These are phyloP conservation scores for Arnoldichthys spilopterus DNA, from an alignment of 2,797 vertebrate species.

Conservation along the genomic window DNA sequence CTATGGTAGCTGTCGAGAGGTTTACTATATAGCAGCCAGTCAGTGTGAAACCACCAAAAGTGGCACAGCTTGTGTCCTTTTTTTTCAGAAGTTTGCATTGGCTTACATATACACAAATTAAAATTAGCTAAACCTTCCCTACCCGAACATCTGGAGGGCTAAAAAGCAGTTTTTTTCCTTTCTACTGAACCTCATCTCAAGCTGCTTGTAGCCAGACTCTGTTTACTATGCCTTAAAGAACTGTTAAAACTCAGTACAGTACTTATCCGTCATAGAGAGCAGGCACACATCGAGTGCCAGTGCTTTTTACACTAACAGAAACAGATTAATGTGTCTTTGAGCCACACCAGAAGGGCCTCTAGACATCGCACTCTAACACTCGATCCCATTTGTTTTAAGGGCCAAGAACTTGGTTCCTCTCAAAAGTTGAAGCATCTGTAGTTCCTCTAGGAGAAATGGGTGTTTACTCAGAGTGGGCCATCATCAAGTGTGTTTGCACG, in stretches of 20 bases:
- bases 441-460: conserved; percentile 36
- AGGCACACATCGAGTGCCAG: conserved; percentile 9
- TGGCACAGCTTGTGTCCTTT: background rate
- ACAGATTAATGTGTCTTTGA: conserved; percentile 27
- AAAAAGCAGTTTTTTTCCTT: conserved; percentile 8
- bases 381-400: conserved; percentile 28
- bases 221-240: conserved; percentile 42
- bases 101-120: background rate
- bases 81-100: background rate
- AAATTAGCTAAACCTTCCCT: background rate
- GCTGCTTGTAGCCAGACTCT: conserved; percentile 29
- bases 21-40: background rate
- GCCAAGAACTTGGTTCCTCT: conserved; percentile 18
- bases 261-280: conserved; percentile 38
- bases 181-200: conserved; percentile 26
- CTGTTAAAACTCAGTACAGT: conserved; percentile 17
- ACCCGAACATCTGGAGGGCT: background rate
- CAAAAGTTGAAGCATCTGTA: conserved; percentile 25
- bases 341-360: conserved; percentile 22
- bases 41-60: background rate
- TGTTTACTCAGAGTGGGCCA: conserved; percentile 34
- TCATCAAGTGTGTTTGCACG: conserved; percentile 29
- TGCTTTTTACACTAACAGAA: conserved; percentile 12
- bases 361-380: conserved; percentile 38
- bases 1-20: no score